Percentiles rank a stretch among this genome's conserved stretches.
These are phyloP conservation scores for mouse (Mus musculus) DNA, from an alignment of 2,113 vertebrate genomes.

Conservation along the genomic window DNA sequence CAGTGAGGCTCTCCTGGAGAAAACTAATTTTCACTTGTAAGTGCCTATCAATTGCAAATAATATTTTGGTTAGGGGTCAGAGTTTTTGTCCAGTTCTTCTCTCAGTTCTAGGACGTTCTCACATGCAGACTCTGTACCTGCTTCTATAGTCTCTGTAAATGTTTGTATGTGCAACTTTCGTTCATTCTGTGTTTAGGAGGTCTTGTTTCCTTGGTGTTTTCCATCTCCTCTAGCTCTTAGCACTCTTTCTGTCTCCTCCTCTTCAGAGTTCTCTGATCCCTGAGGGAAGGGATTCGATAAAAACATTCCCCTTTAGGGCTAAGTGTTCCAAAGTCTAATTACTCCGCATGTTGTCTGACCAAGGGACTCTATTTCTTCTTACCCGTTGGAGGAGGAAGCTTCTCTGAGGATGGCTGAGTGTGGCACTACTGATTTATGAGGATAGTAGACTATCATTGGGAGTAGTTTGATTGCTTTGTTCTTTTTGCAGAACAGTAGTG, in stretches of 20 bases:
- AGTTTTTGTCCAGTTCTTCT: neutral
- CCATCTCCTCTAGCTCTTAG: neutral
- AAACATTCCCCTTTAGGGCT: neutral
- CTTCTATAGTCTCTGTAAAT: neutral
- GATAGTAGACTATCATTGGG: neutral
- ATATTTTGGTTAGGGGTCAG: neutral
- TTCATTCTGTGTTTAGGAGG: neutral
- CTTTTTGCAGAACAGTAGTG: neutral
- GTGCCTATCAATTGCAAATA: neutral
- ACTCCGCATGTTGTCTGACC: neutral
- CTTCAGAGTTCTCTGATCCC: neutral
- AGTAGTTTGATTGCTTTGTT: neutral
- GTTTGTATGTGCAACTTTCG: neutral
- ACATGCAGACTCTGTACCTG: neutral
- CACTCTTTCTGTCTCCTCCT: neutral
- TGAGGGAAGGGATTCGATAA: neutral
- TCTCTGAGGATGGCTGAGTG: neutral
- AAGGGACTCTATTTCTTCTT: neutral
- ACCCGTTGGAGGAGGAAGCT: neutral
- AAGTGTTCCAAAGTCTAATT: neutral
- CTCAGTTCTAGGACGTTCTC: neutral
- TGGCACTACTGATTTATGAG: neutral
- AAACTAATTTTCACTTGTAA: neutral
- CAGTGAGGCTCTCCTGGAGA: neutral
- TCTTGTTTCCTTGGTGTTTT: neutral